Evolutionary conservation across 2,113 vertebrate genomes (phyloP), one percentile per base, ranked within the genome.

Genomic region (Tyto alba): DNA sequence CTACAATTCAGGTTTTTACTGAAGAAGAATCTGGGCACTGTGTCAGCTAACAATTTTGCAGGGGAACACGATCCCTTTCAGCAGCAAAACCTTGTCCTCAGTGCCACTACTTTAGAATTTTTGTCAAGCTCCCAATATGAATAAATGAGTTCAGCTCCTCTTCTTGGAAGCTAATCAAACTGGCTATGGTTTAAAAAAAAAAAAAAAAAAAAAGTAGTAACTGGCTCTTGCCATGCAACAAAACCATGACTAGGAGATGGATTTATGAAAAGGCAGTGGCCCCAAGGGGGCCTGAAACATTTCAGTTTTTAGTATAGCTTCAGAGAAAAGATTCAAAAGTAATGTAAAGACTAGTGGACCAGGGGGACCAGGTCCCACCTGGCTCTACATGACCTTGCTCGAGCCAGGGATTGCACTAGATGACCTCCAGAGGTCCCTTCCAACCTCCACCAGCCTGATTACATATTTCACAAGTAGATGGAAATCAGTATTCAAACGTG

Each of bases 401-500:
- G 0, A 55, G 45, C 53, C 56, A 17, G 25, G 2, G 59, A 16
- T 16, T 25, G 48, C 32, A 40, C 11, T 17, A 5, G 32, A 27
- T 13, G 26, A 41, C 16, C 16, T 68, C 38, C 45, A 40, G 34
- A 40, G 14, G 14, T 47, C 34, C 29, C 43, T 45, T 21, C 41
- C 68, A 74, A 53, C 16, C 53, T 52, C 55, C 22, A 8, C 23
- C 47, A 5, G 9, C 22, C 32, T 12, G 30, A 26, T 2, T 16
- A 30, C 2, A 1, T 8, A 55, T 59, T 43, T 50, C 66, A 40
- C 41, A 53, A 52, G 25, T 0, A 55, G n/a, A 18, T 72, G 52
- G 36, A 56, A 72, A 75, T 38, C 22, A n/a, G 4, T 23, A 22
- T 13, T 6, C 3, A 27, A 6, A 32, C 1, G 0, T 9, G 4